Evolutionary conservation across 2,113 vertebrate species (phyloP).

Genomic region (Muscicapa adusta): DNA sequence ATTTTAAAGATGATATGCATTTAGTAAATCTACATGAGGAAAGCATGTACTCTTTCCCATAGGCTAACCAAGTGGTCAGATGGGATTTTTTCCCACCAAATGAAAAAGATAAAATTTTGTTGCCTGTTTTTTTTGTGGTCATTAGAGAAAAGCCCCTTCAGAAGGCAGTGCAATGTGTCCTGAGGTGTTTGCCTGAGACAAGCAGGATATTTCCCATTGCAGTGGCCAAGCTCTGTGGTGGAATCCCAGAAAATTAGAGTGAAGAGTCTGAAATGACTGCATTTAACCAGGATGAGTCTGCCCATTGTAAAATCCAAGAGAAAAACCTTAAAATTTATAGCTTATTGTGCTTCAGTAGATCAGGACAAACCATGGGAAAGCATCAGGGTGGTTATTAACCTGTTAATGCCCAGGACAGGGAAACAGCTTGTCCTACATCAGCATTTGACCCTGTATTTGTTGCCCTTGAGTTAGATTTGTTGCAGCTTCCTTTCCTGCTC

Average conservation of each 20-base stretch:
- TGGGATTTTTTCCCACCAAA: neutral
- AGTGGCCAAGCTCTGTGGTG: too few species aligned
- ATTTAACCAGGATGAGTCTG: neutral
- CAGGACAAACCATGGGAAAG: rapidly evolving
- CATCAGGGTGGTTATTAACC: neutral
- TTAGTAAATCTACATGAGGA: neutral
- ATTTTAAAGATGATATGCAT: neutral
- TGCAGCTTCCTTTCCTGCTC: neutral
- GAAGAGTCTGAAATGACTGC: neutral
- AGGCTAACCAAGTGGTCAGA: neutral
- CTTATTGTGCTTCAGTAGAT: neutral
- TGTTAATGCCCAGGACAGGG: neutral
- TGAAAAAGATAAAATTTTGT: neutral
- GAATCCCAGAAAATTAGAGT: rapidly evolving
- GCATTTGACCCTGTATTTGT: neutral
- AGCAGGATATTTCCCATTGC: neutral
- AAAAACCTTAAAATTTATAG: neutral
- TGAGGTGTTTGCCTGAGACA: neutral
- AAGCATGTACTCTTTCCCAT: rapidly evolving
- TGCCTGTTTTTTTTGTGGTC: neutral
- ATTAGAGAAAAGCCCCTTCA: neutral
- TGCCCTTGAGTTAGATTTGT: neutral
- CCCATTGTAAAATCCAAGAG: neutral
- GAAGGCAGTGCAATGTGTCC: neutral
- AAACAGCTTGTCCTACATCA: neutral